Base-by-base conservation (phyloP, 1,140 invertebrate genomes). In the Littorina saxatilis region DNA sequence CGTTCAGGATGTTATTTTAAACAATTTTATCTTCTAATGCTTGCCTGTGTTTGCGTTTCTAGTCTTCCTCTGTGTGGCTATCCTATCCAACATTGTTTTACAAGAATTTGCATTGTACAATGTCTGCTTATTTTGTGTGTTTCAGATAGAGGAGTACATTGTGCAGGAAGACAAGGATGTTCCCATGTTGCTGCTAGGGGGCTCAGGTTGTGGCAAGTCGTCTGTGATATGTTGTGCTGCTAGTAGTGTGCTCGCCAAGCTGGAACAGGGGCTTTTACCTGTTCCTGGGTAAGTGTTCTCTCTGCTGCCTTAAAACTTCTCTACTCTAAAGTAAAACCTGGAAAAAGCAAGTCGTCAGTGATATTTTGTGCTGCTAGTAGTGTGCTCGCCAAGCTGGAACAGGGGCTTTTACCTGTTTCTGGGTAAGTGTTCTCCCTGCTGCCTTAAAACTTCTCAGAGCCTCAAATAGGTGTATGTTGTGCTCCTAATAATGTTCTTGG, bases 61-160 rank as follows among this genome's bases (percentile, higher is more conserved):
- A n/a, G n/a, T n/a, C n/a, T n/a, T n/a, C n/a, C n/a, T n/a, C n/a
- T n/a, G n/a, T n/a, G n/a, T n/a, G n/a, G n/a, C n/a, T n/a, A n/a
- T n/a, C n/a, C n/a, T n/a, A n/a, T n/a, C n/a, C n/a, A n/a, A n/a
- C n/a, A n/a, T n/a, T n/a, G n/a, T n/a, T n/a, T n/a, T n/a, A n/a
- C n/a, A n/a, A n/a, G n/a, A n/a, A n/a, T n/a, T n/a, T n/a, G n/a
- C n/a, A n/a, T n/a, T n/a, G n/a, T n/a, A n/a, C n/a, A n/a, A n/a
- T n/a, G n/a, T n/a, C n/a, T n/a, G n/a, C n/a, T n/a, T n/a, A n/a
- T n/a, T n/a, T n/a, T n/a, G n/a, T n/a, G n/a, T 47, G 74, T 76
- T 85, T 32, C 79, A 90, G 90, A 90, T 92, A 55, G 86, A 89
- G 70, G 86, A 90, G 52, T 90, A 92, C 81, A 87, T 91, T 58